Base-by-base conservation (phyloP, 2,113 vertebrate genomes). In the Hiodon alosoides region DNA sequence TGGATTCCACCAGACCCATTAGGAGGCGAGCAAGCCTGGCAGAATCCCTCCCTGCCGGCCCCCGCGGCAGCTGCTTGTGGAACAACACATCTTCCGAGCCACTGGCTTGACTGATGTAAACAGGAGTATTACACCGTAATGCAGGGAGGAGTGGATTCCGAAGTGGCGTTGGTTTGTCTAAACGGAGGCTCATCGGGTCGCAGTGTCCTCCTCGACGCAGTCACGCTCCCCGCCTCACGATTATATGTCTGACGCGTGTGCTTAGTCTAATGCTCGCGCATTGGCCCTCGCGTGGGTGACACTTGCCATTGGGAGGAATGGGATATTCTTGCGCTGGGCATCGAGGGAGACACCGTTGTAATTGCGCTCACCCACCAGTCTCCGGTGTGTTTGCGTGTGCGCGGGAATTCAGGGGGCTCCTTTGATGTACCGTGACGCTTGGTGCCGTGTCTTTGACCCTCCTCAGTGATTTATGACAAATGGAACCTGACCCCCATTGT, bases 381-480 rank as follows among this genome's bases (percentile, higher is more conserved):
- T 58, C 52, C 10, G 52, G 51, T 66, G 72, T 47, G 51, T 58
- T 9, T 16, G 50, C 48, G 58, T 60, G 65, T 71, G 60, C 14
- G 17, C 57, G 59, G 4, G 53, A 14, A 66, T 51, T 4, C 67
- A 66, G 75, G 65, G 68, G 69, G 16, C 61, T 52, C 48, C 67
- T 68, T 64, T 54, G 68, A 60, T 69, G 46, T 79, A 55, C 51
- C 69, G 68, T 50, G 72, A 60, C 61, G 54, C 58, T 72, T 81
- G 78, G 77, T 83, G 77, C 78, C 81, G 6, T 83, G 79, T 83
- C 84, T 84, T 79, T 82, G 85, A 75, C 47, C 81, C 83, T 79
- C 76, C 81, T 88, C 89, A 91, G 90, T 89, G 89, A 86, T 83
- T 90, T 88, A 80, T 89, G 84, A 89, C 83, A 88, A 83, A 87